Percentiles rank a stretch among this genome's conserved stretches.
These are phyloP conservation scores for Blera fallax DNA, from an alignment of 2,888 invertebrate species.

Conservation along the genomic window DNA sequence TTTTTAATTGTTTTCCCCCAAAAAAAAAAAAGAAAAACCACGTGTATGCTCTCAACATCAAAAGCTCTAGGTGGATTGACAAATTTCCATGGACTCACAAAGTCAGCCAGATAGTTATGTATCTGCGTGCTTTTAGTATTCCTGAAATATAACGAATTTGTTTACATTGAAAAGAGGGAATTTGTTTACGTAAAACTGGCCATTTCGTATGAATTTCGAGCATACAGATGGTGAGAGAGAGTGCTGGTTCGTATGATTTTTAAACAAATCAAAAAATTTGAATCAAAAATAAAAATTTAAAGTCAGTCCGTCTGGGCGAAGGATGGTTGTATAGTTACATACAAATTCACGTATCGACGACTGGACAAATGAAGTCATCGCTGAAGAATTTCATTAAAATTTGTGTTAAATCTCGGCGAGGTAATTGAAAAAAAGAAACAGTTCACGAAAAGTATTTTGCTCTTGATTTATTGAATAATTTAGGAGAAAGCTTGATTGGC, in stretches of 20 bases:
- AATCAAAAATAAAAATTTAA: background rate
- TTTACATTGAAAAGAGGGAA: background rate
- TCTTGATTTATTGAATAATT: too few species aligned
- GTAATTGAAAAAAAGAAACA: too few species aligned
- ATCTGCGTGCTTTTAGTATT: background rate
- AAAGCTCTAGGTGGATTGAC: background rate
- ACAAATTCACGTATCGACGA: background rate
- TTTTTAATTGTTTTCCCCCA: slow-evolving; percentile 15
- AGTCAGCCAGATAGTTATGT: background rate
- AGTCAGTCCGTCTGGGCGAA: background rate
- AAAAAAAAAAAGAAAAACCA: background rate
- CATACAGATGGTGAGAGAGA: background rate
- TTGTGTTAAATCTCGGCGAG: background rate
- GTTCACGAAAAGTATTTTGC: too few species aligned
- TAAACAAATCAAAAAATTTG: slow-evolving; percentile 21
- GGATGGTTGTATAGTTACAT: background rate
- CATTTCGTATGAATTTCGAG: slow-evolving; percentile 3
- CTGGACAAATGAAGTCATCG: slow-evolving; percentile 11
- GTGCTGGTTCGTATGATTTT: slow-evolving; percentile 3
- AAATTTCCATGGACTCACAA: background rate
- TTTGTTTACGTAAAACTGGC: slow-evolving; percentile 15
- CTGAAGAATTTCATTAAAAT: background rate
- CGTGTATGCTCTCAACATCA: background rate
- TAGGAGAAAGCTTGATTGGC: too few species aligned
- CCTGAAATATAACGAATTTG: background rate